These are phyloP conservation scores for Catharus bicknelli DNA, from an alignment of 2,113 vertebrate genomes.

Conservation along the genomic window DNA sequence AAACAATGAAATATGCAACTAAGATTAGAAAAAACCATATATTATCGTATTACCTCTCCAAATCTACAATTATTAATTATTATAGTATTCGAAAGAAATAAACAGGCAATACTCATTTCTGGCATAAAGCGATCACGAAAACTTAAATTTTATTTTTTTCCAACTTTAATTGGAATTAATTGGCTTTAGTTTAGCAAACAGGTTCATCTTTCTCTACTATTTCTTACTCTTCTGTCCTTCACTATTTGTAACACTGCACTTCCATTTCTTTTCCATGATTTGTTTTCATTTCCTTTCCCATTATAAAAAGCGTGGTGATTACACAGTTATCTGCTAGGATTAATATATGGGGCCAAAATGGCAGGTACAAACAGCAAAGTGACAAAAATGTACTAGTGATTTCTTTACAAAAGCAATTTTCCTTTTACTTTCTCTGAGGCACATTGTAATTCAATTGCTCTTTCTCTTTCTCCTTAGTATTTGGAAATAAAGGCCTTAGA, in stretches of 20 bases:
- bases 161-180: not conserved
- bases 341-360: not conserved
- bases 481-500: conserved; percentile 6
- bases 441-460: not conserved
- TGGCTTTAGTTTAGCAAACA: not conserved
- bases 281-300: not conserved
- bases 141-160: not conserved
- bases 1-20: not conserved
- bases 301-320: not conserved
- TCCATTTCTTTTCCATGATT: not conserved
- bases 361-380: not conserved
- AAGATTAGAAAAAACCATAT: not conserved
- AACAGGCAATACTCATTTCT: not conserved
- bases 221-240: not conserved
- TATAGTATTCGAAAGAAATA: not conserved
- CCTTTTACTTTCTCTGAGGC: not conserved
- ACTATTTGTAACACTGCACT: not conserved
- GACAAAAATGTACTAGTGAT: not conserved
- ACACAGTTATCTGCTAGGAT: not conserved
- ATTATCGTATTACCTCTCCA: not conserved
- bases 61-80: not conserved
- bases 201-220: not conserved
- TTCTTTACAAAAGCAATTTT: conserved; percentile 18
- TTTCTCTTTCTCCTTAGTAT: not conserved
- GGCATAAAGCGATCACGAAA: not conserved